Evolutionary conservation across 2,888 invertebrate genomes (phyloP).

Genomic region (Teleiodes luculella): DNA sequence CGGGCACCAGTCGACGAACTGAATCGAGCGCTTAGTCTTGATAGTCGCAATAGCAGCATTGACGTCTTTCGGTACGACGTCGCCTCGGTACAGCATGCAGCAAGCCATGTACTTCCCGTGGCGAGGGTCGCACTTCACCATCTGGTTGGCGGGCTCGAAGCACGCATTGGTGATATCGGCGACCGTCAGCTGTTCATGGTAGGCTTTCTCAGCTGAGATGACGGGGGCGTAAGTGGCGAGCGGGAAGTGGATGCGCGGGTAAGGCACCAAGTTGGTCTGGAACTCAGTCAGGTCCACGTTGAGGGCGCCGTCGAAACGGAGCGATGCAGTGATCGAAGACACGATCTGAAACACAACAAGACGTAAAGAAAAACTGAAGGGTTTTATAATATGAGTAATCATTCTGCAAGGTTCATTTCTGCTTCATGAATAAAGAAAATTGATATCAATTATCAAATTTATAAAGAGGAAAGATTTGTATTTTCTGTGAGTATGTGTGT

Average conservation of each 20-base stretch:
- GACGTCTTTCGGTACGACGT: constrained; percentile 95
- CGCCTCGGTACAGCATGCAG: constrained; percentile 95
- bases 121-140: constrained; percentile 95
- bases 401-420: too few species aligned
- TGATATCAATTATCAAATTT: not conserved
- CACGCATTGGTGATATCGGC: constrained; percentile 96
- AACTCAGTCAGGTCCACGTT: constrained; percentile 97
- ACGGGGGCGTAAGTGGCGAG: constrained; percentile 94
- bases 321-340: constrained; percentile 94
- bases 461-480: too few species aligned
- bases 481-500: too few species aligned
- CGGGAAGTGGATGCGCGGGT: constrained; percentile 97
- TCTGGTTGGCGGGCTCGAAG: constrained; percentile 96
- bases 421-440: too few species aligned
- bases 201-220: constrained; percentile 94
- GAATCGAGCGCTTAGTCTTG: constrained; percentile 95
- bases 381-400: too few species aligned
- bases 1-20: constrained; percentile 94
- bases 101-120: constrained; percentile 96
- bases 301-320: constrained; percentile 94
- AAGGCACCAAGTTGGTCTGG: constrained; percentile 95
- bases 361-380: not conserved
- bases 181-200: constrained; percentile 94
- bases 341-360: constrained; percentile 81
- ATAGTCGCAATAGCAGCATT: constrained; percentile 95